Evolutionary conservation across 2,888 invertebrate species (phyloP).

Genomic region (Eucera pruinosa): DNA sequence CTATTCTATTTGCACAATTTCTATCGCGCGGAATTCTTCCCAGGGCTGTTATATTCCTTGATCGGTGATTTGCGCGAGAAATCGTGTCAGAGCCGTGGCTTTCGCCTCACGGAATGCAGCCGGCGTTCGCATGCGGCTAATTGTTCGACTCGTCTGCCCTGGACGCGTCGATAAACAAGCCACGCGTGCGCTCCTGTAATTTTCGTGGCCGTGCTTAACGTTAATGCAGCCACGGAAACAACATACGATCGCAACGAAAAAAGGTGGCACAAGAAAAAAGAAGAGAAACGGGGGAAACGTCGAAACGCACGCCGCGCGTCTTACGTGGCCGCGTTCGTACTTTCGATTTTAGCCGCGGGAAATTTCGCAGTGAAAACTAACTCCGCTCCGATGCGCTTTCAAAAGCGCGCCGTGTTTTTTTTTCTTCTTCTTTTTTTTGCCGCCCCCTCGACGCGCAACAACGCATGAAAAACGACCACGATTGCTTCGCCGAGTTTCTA

Average conservation of each 20-base stretch:
- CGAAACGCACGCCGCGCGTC: slow-evolving; percentile 23
- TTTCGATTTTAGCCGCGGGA: slow-evolving; percentile 73
- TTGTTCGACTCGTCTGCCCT: slow-evolving; percentile 38
- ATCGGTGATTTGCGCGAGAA: slow-evolving; percentile 50
- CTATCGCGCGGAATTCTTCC: neutral
- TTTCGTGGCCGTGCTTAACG: slow-evolving; percentile 2
- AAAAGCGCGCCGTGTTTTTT: slow-evolving; percentile 56
- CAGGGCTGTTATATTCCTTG: neutral
- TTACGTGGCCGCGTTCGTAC: slow-evolving; percentile 52
- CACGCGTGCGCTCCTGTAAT: slow-evolving; percentile 26
- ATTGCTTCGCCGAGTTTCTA: too few relatives aligned
- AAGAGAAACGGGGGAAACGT: slow-evolving; percentile 27
- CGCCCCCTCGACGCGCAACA: too few relatives aligned
- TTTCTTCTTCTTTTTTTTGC: too few relatives aligned
- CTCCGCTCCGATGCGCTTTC: slow-evolving; percentile 77
- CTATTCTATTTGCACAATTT: too few relatives aligned
- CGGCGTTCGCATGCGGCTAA: slow-evolving; percentile 37
- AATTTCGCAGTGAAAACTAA: slow-evolving; percentile 69
- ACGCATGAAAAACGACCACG: too few relatives aligned
- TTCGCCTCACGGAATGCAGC: slow-evolving; percentile 52
- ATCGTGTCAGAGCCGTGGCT: slow-evolving; percentile 62
- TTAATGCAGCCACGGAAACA: neutral
- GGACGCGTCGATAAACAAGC: slow-evolving; percentile 47
- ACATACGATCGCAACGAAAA: neutral
- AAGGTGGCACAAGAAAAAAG: neutral